A percentile compares a stretch with the other conserved stretches of the same genome.
These are phyloP conservation scores for Amblyornis subalaris DNA, from an alignment of 2,113 vertebrate species.

Conservation along the genomic window DNA sequence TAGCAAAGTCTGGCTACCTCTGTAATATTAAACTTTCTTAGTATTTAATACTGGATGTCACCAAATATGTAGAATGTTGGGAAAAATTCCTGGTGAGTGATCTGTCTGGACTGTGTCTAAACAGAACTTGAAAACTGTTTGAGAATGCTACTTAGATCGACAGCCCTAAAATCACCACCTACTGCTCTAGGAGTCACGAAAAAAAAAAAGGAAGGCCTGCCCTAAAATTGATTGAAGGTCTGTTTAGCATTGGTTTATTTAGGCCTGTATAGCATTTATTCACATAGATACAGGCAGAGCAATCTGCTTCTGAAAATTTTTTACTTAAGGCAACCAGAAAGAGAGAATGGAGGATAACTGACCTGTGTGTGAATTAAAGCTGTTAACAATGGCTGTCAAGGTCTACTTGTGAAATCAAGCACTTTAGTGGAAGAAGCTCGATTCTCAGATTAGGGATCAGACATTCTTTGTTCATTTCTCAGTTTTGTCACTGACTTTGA, in stretches of 20 bases:
- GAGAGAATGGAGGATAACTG: neutral
- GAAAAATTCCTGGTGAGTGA: neutral
- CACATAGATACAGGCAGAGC: neutral
- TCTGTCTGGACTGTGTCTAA: neutral
- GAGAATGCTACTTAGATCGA: neutral
- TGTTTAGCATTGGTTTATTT: neutral
- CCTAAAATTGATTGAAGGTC: neutral
- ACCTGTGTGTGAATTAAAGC: neutral
- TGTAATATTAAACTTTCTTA: neutral
- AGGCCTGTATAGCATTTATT: neutral
- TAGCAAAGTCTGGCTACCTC: neutral
- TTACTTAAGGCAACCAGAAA: neutral
- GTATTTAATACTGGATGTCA: neutral
- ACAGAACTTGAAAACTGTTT: neutral
- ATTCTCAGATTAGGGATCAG: neutral
- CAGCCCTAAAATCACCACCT: neutral
- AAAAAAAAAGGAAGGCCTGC: rapidly evolving
- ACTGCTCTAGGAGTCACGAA: neutral
- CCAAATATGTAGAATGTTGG: rapidly evolving
- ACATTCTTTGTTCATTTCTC: neutral
- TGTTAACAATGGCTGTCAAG: neutral
- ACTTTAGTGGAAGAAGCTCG: neutral
- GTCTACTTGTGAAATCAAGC: neutral
- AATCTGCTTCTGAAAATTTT: neutral
- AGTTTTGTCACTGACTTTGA: neutral